Evolutionary conservation across 1,140 invertebrate species (phyloP).

Genomic region (Drosophila albomicans): DNA sequence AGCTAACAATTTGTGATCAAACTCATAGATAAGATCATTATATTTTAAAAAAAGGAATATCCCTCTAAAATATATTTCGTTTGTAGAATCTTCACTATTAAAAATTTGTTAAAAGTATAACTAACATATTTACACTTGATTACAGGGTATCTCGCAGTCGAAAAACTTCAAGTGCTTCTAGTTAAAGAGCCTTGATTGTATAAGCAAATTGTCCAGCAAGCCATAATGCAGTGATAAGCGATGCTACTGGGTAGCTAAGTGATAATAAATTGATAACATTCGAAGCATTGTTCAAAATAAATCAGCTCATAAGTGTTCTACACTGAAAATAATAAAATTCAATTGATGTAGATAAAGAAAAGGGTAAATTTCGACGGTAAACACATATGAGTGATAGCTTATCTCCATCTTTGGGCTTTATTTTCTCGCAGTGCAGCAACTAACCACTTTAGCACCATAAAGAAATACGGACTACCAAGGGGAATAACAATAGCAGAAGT

Average conservation of each 20-base stretch:
- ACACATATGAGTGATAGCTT: neutral
- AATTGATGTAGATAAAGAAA: neutral
- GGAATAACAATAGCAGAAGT: constrained; percentile 30
- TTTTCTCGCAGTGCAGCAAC: constrained; percentile 10
- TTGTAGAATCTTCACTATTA: no score
- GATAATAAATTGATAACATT: constrained; percentile 69
- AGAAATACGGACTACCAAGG: constrained; percentile 18
- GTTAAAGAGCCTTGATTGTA: neutral
- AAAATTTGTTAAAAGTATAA: no score
- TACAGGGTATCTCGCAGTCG: no score
- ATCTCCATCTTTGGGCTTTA: neutral
- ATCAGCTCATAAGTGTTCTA: constrained; percentile 19
- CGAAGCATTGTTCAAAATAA: constrained; percentile 41
- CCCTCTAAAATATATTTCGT: no score
- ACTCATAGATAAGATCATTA: no score
- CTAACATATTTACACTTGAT: no score
- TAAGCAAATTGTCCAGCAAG: constrained; percentile 45
- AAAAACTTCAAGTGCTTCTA: constrained; percentile 1
- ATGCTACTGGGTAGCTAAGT: constrained; percentile 65
- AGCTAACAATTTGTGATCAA: neutral
- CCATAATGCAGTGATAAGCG: constrained; percentile 60
- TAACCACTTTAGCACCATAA: constrained; percentile 15
- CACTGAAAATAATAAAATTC: constrained; percentile 20
- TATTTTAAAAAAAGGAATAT: no score
- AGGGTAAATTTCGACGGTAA: neutral